Evolutionary conservation across 2,797 vertebrate species (phyloP), one percentile per base, ranked within the genome.

Genomic region (Phaenicophaeus curvirostris): DNA sequence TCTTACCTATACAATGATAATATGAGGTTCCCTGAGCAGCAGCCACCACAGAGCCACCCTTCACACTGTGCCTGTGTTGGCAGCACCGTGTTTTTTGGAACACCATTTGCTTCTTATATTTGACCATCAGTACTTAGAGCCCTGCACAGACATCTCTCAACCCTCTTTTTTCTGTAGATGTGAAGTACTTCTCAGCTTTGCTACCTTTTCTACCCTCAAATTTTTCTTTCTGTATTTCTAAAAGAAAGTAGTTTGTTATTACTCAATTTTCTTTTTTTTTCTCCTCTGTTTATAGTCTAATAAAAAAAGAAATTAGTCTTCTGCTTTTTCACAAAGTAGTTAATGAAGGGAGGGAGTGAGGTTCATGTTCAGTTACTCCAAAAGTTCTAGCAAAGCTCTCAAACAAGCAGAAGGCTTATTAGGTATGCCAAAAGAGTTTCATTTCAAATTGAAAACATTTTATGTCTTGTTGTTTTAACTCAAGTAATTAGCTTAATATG

Each of bases 391-490:
- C 44, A 73, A 44, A 89, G 53, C 57, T 90, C 59, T 89, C 48
- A 58, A 41, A 78, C 21, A 62, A 74, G 44, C 48, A 6, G 18
- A 31, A 66, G 28, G 23, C 19, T 83, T 74, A 66, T 86, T 83
- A 75, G 33, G 31, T 66, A 48, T 74, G 69, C 37, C 65, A 75
- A 87, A 68, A 55, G 39, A 74, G 37, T 77, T 90, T 92, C 15
- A 75, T 83, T 83, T 71, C 78, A 67, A 83, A 76, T 9, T 72
- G 68, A 84, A 92, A 88, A 65, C 33, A 28, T 94, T 95, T 84
- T 65, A 58, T 67, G 30, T 72, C 84, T 55, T 67, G 2, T 94
- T 91, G 58, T 74, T 89, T 82, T 73, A 93, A 92, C 87, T 94
- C 84, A 61, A 78, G 63, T 83, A 68, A 88, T 92, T 83, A 93